Conservation (phyloP, 2,113 vertebrate genomes). For the Pimephales promelas region DNA sequence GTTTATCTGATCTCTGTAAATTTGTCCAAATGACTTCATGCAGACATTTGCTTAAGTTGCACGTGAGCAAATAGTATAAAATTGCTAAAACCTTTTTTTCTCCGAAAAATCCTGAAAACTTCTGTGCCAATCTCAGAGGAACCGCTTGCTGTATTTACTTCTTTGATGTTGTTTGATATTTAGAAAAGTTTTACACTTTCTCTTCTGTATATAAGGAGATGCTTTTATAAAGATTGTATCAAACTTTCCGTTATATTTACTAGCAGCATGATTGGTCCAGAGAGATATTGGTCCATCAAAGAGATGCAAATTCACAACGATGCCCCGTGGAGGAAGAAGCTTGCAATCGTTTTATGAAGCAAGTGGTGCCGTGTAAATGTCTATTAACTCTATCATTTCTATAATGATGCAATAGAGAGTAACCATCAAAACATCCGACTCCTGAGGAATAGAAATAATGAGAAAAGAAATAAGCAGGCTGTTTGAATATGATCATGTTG, state of each 20-base stretch:
- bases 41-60: neutral
- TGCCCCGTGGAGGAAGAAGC: neutral
- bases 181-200: neutral
- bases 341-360: slow-evolving; percentile 18
- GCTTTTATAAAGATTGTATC: neutral
- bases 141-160: too few relatives aligned
- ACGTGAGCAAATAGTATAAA: neutral
- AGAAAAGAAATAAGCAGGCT: slow-evolving; percentile 12
- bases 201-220: neutral
- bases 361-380: slow-evolving; percentile 20
- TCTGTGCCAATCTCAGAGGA: neutral
- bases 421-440: slow-evolving; percentile 16
- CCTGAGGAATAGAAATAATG: slow-evolving; percentile 4
- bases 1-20: neutral
- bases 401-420: slow-evolving; percentile 39
- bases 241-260: slow-evolving; percentile 22
- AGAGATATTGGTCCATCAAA: slow-evolving; percentile 36
- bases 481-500: slow-evolving; percentile 6
- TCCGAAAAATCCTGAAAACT: neutral
- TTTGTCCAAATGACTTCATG: neutral
- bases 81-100: neutral
- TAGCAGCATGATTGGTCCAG: neutral
- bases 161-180: neutral
- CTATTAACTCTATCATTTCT: slow-evolving; percentile 18
- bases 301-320: slow-evolving; percentile 32